Evolutionary conservation across 1,140 invertebrate species (phyloP), one percentile per base, ranked within the genome.

Genomic region (Proctacanthus coquilletti): DNA sequence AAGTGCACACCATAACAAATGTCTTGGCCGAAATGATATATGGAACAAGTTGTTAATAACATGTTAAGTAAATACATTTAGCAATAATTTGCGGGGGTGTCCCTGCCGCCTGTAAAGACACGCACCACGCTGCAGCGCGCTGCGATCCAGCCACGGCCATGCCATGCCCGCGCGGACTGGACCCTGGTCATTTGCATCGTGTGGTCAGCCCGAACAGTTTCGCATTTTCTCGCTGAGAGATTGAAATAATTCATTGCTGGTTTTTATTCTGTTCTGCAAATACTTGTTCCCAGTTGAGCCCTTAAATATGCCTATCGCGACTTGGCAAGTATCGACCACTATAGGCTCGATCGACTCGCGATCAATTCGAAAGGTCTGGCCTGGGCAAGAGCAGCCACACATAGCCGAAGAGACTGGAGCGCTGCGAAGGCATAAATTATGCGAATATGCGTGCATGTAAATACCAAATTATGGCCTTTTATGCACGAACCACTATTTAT

Each of bases 401-500:
- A n/a, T n/a, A n/a, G n/a, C n/a, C n/a, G n/a, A n/a, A n/a, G n/a
- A n/a, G n/a, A n/a, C n/a, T n/a, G n/a, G n/a, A n/a, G n/a, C n/a
- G n/a, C n/a, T n/a, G n/a, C n/a, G n/a, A n/a, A n/a, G 8, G 13
- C 23, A 27, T 27, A 27, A 27, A 27, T 27, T 27, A 27, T 27
- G 23, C 23, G 23, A 27, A 27, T 27, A 27, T 27, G 23, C 23
- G 23, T 27, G 23, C 23, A 27, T 27, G 23, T 27, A 27, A 27
- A 34, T 34, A 17, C 32, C 32, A 34, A 34, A 34, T 34, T 34
- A 34, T 17, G 14, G 17, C 17, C 11, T 17, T 34, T 34, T 34
- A 10, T 34, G 32, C 32, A 34, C 32, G 32, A 34, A 34, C 11
- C 14, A 17, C 32, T 34, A 34, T 34, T 34, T 34, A 34, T 34